Conservation (phyloP, 1,140 invertebrate species). For the Nasonia vitripennis region DNA sequence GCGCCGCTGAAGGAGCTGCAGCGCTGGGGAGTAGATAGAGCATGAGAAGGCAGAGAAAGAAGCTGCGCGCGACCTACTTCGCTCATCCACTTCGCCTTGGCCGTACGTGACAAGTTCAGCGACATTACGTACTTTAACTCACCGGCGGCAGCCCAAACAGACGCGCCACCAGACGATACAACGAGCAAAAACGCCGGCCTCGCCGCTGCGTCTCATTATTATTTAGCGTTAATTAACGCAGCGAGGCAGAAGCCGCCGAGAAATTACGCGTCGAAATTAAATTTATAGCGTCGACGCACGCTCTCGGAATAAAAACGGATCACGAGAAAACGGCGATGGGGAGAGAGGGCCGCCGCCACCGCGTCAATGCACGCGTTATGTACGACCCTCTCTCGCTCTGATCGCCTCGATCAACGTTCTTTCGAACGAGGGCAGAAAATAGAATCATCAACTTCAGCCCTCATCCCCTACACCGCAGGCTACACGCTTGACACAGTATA, state of each 20-base stretch:
- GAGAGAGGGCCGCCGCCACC: too few species aligned
- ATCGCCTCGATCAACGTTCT: not conserved
- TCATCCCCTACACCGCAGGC: not conserved
- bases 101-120: constrained; percentile 51
- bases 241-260: not conserved
- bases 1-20: not conserved
- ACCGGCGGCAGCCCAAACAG: not conserved
- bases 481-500: not conserved
- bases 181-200: not conserved
- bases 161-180: not conserved
- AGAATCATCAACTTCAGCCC: constrained; percentile 4
- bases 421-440: constrained; percentile 9
- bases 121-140: constrained; percentile 44
- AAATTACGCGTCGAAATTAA: not conserved
- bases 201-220: not conserved
- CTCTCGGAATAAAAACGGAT: not conserved
- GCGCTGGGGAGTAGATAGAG: too few species aligned
- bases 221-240: not conserved
- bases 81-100: constrained; percentile 47
- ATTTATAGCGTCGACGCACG: not conserved
- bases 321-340: not conserved
- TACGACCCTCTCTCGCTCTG: not conserved
- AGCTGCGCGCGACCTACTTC: constrained; percentile 47
- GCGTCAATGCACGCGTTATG: not conserved
- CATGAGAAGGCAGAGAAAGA: not conserved